phyloP scores from a whole-genome alignment of 1,140 invertebrate species.

The Cardiocondyla obscurior region DNA sequence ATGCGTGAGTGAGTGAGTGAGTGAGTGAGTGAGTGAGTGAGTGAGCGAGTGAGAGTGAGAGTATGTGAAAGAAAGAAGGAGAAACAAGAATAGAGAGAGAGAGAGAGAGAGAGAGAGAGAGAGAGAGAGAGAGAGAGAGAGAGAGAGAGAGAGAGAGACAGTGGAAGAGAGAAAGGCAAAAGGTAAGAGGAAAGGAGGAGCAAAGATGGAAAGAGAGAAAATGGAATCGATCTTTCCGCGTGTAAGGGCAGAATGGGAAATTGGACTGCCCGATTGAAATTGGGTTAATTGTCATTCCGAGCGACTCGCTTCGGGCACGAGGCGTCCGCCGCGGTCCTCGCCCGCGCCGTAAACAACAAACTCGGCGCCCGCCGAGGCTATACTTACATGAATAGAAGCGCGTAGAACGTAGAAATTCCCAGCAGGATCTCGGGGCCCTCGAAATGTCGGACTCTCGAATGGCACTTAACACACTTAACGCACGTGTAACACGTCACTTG shows the following conservation, averaged over 20 bases:
- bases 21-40: constrained; percentile 27
- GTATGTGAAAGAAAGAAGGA: constrained; percentile 1
- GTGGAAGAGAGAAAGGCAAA: constrained; percentile 4
- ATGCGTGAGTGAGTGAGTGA: no score
- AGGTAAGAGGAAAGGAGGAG: constrained; percentile 12
- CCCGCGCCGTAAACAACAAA: background rate
- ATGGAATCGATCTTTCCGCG: constrained; percentile 20
- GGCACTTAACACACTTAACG: constrained; percentile 33
- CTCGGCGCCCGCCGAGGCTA: no score
- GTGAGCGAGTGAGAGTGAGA: background rate
- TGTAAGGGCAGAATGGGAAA: background rate
- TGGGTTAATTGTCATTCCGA: background rate
- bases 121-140: constrained; percentile 20
- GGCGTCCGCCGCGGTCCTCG: no score
- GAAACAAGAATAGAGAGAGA: background rate
- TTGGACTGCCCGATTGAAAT: background rate
- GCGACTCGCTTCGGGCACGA: background rate
- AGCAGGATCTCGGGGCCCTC: background rate
- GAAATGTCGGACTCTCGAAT: constrained; percentile 2
- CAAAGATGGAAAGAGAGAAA: constrained; percentile 3
- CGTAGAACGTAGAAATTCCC: background rate
- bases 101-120: constrained; percentile 32
- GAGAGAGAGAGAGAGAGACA: constrained; percentile 11
- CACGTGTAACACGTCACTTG: constrained; percentile 38
- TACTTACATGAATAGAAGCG: constrained; percentile 13